Evolutionary conservation across 2,113 vertebrate species (phyloP).

Genomic region (Odocoileus virginianus): DNA sequence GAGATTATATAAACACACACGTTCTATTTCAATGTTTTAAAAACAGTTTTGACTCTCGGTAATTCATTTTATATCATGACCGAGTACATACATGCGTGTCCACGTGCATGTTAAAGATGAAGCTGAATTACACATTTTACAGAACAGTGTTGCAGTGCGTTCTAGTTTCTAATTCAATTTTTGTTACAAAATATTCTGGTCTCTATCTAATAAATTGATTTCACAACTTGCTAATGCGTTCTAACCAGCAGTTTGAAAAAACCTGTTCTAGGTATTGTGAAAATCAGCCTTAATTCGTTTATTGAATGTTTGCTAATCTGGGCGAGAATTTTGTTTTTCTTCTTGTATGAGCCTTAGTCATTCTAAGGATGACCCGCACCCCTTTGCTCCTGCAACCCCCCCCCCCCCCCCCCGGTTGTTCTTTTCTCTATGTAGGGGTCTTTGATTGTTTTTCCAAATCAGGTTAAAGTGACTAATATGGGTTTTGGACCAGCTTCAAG

Average conservation of each 20-base stretch:
- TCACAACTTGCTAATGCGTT: conserved; percentile 9
- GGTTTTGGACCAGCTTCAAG: not conserved
- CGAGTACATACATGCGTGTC: not conserved
- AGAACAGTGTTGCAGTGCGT: not conserved
- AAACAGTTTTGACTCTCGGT: not conserved
- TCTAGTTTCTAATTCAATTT: conserved; percentile 21
- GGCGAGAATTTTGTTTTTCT: conserved; percentile 10
- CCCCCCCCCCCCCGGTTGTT: not conserved
- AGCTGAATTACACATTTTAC: not conserved
- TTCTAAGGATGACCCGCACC: not conserved
- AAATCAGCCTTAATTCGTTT: conserved; percentile 52
- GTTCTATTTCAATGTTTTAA: conserved; percentile 17
- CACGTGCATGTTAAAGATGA: not conserved
- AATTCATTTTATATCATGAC: not conserved
- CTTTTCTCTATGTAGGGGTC: not conserved
- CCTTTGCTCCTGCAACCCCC: not conserved
- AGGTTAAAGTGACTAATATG: conserved; percentile 5
- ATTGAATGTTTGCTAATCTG: conserved; percentile 43
- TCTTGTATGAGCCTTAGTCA: conserved; percentile 7
- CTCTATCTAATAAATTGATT: conserved; percentile 29
- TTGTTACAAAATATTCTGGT: conserved; percentile 31
- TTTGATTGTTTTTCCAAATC: conserved; percentile 36
- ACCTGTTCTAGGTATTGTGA: not conserved
- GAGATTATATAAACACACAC: not conserved
- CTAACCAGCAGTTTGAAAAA: conserved; percentile 6